A percentile compares a stretch with the other conserved stretches of the same genome.
Evolutionary conservation across 2,797 vertebrate species (phyloP).

Genomic region (Crocidura indochinensis): DNA sequence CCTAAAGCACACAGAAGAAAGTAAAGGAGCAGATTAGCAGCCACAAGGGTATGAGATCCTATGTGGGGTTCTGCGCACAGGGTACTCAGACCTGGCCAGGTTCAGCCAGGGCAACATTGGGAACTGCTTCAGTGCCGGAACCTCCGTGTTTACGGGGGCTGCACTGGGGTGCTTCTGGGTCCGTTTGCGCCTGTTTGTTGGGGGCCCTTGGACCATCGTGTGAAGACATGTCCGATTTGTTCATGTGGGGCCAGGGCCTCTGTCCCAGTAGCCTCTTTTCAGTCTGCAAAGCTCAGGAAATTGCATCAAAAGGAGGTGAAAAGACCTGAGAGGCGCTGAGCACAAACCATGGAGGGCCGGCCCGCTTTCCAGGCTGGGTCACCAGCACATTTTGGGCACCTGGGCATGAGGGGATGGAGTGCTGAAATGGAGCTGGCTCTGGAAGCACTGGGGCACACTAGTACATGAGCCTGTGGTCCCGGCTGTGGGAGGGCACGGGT

Average conservation of each 20-base stretch:
- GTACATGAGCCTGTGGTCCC: too few relatives aligned
- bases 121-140: not conserved
- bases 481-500: too few relatives aligned
- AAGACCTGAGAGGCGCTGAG: too few relatives aligned
- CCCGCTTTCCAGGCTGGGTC: too few relatives aligned
- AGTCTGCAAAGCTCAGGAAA: not conserved
- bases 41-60: conserved; percentile 72
- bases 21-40: conserved; percentile 61
- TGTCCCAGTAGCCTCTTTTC: not conserved
- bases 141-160: not conserved
- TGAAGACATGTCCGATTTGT: not conserved
- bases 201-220: not conserved
- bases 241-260: too few relatives aligned
- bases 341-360: too few relatives aligned
- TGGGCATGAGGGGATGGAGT: too few relatives aligned
- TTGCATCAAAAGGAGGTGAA: too few relatives aligned
- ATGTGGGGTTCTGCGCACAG: conserved; percentile 79
- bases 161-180: too few relatives aligned
- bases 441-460: too few relatives aligned
- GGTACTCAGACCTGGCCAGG: conserved; percentile 73
- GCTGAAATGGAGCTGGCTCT: too few relatives aligned
- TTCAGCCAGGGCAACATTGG: conserved; percentile 40
- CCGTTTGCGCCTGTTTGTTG: not conserved
- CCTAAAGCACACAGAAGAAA: conserved; percentile 74
- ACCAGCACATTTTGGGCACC: too few relatives aligned